phyloP scores from a whole-genome alignment of 2,888 invertebrate species.

The Orthonychiurus folsomi region DNA sequence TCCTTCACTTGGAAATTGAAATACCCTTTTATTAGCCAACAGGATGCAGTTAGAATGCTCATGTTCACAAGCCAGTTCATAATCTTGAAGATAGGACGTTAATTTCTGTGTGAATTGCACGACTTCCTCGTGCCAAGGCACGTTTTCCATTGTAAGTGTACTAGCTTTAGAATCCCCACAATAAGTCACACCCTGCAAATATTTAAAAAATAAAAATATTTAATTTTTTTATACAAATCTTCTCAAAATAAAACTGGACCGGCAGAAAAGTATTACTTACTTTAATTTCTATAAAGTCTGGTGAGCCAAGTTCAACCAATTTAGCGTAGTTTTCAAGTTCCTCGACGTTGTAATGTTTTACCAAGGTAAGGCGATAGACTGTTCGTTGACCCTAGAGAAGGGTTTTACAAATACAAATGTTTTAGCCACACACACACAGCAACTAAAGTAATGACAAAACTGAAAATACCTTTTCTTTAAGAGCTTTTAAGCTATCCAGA shows the following conservation, averaged over 20 bases:
- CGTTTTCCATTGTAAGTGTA: conserved; percentile 52
- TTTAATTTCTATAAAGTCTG: conserved; percentile 55
- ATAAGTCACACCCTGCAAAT: conserved; percentile 54
- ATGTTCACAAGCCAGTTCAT: conserved; percentile 52
- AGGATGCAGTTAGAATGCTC: conserved; percentile 54
- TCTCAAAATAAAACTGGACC: background rate
- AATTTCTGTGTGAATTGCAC: conserved; percentile 48
- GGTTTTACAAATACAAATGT: too few species aligned
- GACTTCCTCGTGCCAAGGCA: conserved; percentile 54
- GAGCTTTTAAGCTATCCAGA: conserved; percentile 48
- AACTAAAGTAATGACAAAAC: background rate
- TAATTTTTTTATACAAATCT: background rate
- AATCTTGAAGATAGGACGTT: conserved; percentile 45
- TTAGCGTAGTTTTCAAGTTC: conserved; percentile 51
- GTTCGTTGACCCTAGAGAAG: conserved; percentile 50
- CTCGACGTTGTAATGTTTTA: conserved; percentile 52
- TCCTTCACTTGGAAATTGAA: too few species aligned
- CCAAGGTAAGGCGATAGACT: conserved; percentile 52
- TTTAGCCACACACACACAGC: too few species aligned
- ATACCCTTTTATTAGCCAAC: conserved; percentile 50
- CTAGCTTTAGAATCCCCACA: conserved; percentile 51
- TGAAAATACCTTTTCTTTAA: conserved; percentile 46
- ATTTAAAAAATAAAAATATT: conserved; percentile 37
- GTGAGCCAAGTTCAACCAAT: conserved; percentile 49
- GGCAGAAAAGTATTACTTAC: background rate